Percentiles rank a stretch among this genome's conserved stretches.
Conservation (phyloP, 2,888 invertebrate genomes). For the Rhagonycha lutea region DNA sequence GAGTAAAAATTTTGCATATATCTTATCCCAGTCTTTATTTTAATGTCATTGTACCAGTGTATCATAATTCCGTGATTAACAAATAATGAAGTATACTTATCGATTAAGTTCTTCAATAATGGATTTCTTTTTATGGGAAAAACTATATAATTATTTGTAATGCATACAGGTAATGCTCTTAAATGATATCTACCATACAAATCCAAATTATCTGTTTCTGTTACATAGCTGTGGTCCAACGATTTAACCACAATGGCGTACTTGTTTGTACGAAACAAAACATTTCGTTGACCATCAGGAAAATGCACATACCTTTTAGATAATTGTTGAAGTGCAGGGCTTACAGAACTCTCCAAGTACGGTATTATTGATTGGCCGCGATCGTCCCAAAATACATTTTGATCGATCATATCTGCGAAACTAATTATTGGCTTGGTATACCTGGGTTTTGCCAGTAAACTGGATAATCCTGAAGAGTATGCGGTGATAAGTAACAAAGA, state of each 20-base stretch:
- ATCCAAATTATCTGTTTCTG: constrained; percentile 30
- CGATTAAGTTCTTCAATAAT: no score
- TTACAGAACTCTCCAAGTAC: constrained; percentile 18
- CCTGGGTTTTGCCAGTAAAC: constrained; percentile 6
- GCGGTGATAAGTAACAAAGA: no score
- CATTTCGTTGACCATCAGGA: neutral
- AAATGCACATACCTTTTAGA: neutral
- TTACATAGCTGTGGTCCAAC: constrained; percentile 14
- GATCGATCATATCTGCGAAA: constrained; percentile 31
- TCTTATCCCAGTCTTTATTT: no score
- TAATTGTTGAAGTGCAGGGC: constrained; percentile 17
- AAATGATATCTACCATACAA: constrained; percentile 28
- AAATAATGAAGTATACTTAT: no score
- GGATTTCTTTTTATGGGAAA: no score
- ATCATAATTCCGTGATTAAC: no score
- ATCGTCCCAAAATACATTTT: constrained; percentile 32
- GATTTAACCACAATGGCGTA: constrained; percentile 27
- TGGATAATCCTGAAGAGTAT: no score
- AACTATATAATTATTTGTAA: neutral
- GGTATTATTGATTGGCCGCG: no score
- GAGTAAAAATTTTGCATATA: constrained; percentile 25
- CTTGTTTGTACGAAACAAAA: constrained; percentile 4
- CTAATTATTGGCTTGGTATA: constrained; percentile 9
- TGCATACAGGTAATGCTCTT: constrained; percentile 29
- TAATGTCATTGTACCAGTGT: no score